These are phyloP conservation scores for Nipponacmea schrenckii DNA, from an alignment of 2,888 invertebrate species.

Conservation along the genomic window DNA sequence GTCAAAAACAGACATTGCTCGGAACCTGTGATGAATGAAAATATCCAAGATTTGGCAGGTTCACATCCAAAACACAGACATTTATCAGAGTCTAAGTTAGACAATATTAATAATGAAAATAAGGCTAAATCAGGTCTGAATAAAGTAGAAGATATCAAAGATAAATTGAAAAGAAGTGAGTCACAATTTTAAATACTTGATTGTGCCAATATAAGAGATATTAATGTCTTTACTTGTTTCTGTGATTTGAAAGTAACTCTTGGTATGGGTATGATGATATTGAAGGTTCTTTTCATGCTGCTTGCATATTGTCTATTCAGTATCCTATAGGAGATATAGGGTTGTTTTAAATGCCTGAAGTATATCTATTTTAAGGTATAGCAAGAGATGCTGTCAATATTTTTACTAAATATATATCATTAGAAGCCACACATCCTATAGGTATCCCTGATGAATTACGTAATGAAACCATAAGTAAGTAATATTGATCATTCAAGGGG, in stretches of 20 bases:
- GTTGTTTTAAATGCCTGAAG: too few species aligned
- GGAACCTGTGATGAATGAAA: not conserved
- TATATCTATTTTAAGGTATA: constrained; percentile 58
- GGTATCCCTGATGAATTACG: constrained; percentile 66
- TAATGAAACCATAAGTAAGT: constrained; percentile 67
- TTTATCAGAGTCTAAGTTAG: not conserved
- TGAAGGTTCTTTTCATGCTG: too few species aligned
- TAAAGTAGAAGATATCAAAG: constrained; percentile 36
- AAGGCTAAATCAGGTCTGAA: constrained; percentile 12
- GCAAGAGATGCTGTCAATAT: constrained; percentile 75
- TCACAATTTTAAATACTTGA: constrained; percentile 4
- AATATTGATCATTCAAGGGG: too few species aligned
- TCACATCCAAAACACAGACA: constrained; percentile 2
- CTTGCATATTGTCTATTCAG: too few species aligned
- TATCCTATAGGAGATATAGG: too few species aligned
- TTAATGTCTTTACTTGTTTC: too few species aligned
- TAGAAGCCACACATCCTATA: constrained; percentile 74
- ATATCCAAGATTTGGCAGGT: not conserved
- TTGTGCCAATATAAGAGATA: too few species aligned
- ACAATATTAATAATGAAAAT: not conserved
- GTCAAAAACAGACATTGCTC: not conserved
- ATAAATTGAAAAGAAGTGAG: constrained; percentile 54
- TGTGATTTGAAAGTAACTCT: too few species aligned
- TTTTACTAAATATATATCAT: constrained; percentile 81
- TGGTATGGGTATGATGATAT: too few species aligned